These are phyloP conservation scores for Chelonoidis abingdonii DNA, from an alignment of 2,113 vertebrate genomes.

Conservation along the genomic window DNA sequence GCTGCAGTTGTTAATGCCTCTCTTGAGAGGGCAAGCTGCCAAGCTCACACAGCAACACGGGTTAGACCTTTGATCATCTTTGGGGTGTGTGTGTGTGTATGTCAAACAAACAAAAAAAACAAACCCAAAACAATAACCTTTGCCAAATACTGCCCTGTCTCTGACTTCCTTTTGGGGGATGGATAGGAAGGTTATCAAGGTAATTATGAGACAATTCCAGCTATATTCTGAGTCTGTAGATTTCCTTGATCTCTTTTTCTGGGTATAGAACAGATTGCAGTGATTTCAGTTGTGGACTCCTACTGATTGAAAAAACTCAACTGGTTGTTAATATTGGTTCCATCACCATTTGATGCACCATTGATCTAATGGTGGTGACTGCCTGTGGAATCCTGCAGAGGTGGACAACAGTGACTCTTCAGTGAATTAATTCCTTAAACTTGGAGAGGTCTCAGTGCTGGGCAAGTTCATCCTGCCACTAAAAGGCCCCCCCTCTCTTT, in stretches of 20 bases:
- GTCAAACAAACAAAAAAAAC: not conserved
- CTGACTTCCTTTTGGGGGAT: not conserved
- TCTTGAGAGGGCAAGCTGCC: not conserved
- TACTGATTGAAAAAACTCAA: not conserved
- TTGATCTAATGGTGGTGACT: not conserved
- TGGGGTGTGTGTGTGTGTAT: not conserved
- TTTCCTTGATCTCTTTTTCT: not conserved
- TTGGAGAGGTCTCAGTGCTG: not conserved
- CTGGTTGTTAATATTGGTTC: not conserved
- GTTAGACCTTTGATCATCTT: not conserved
- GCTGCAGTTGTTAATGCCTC: not conserved
- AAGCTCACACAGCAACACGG: not conserved
- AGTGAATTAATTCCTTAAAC: not conserved
- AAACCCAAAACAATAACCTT: not conserved
- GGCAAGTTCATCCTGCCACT: not conserved
- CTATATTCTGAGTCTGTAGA: not conserved
- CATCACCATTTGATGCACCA: not conserved
- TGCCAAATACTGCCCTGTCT: not conserved
- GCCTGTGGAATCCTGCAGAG: not conserved
- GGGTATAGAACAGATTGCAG: not conserved
- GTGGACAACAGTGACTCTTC: not conserved
- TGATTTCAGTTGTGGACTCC: not conserved
- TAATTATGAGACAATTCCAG: not conserved
- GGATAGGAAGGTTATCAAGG: not conserved
- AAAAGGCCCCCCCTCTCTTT: not conserved